phyloP scores from a whole-genome alignment of 1,140 invertebrate species.

The Ectropis grisescens region DNA sequence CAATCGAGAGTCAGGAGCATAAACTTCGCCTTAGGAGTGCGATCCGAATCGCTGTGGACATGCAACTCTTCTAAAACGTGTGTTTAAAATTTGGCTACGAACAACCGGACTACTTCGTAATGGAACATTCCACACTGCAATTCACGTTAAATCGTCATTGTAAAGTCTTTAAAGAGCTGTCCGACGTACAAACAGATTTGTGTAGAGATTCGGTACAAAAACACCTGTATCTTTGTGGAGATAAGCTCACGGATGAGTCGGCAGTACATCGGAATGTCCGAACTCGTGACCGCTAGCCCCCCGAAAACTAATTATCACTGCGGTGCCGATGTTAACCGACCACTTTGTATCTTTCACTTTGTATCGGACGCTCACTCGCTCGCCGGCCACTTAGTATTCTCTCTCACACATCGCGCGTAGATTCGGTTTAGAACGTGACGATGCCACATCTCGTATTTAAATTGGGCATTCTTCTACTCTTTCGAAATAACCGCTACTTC shows the following conservation, averaged over 20 bases:
- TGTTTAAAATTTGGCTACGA: too few relatives aligned
- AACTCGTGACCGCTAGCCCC: conserved; percentile 33
- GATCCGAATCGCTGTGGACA: conserved; percentile 20
- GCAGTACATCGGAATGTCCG: conserved; percentile 31
- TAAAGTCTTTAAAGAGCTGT: conserved; percentile 14
- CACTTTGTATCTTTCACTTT: too few relatives aligned
- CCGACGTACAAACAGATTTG: conserved; percentile 27
- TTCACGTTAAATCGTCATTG: conserved; percentile 14
- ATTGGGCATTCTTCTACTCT: too few relatives aligned
- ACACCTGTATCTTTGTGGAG: conserved; percentile 34
- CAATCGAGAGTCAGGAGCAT: conserved; percentile 15
- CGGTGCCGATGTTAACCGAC: conserved; percentile 13
- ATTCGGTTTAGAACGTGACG: too few relatives aligned
- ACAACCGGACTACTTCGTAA: not conserved
- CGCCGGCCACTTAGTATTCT: too few relatives aligned
- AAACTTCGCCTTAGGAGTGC: conserved; percentile 23
- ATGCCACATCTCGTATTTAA: too few relatives aligned
- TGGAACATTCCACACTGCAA: not conserved
- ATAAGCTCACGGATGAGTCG: conserved; percentile 37
- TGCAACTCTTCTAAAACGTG: conserved; percentile 7
- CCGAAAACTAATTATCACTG: conserved; percentile 38
- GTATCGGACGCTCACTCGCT: too few relatives aligned
- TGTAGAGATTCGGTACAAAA: conserved; percentile 32
- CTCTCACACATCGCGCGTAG: too few relatives aligned
- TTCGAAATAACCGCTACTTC: too few relatives aligned